Evolutionary conservation across 1,140 invertebrate species (phyloP).

Genomic region (Solenopsis invicta): DNA sequence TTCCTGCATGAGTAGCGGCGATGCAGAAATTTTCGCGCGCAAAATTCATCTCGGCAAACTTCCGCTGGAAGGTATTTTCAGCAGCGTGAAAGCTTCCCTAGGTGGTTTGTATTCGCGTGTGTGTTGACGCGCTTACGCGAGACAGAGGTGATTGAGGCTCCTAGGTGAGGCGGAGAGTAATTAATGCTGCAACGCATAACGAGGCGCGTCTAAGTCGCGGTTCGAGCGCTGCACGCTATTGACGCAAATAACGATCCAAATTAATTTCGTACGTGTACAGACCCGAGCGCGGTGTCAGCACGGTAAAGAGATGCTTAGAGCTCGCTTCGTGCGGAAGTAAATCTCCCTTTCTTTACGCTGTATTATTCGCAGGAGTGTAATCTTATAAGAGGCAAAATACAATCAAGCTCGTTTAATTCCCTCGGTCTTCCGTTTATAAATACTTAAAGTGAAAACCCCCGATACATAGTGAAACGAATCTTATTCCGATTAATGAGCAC

Average conservation of each 20-base stretch:
- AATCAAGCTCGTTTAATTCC: background rate
- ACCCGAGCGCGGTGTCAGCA: background rate
- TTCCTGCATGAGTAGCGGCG: background rate
- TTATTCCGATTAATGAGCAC: background rate
- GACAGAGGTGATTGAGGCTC: slow-evolving; percentile 27
- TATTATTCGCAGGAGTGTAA: background rate
- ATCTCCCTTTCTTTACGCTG: slow-evolving; percentile 23
- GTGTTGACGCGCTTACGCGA: background rate
- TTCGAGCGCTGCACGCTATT: slow-evolving; percentile 31
- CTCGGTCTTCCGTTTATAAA: background rate
- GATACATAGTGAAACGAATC: background rate
- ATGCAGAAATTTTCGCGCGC: background rate
- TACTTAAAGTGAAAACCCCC: background rate
- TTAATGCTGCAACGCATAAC: slow-evolving; percentile 56
- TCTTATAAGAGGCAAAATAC: slow-evolving; percentile 27
- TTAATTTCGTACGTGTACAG: slow-evolving; percentile 50
- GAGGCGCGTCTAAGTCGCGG: slow-evolving; percentile 17
- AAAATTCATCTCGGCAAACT: slow-evolving; percentile 27
- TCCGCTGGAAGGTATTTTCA: slow-evolving; percentile 25
- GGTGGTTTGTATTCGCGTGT: slow-evolving; percentile 2
- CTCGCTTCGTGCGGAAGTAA: slow-evolving; percentile 6
- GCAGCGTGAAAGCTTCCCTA: slow-evolving; percentile 26
- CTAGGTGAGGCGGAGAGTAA: slow-evolving; percentile 35
- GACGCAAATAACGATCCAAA: slow-evolving; percentile 53
- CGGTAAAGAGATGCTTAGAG: background rate